These are phyloP conservation scores for Caenorhabditis sulstoni DNA, from an alignment of 2,888 invertebrate genomes.

Conservation along the genomic window DNA sequence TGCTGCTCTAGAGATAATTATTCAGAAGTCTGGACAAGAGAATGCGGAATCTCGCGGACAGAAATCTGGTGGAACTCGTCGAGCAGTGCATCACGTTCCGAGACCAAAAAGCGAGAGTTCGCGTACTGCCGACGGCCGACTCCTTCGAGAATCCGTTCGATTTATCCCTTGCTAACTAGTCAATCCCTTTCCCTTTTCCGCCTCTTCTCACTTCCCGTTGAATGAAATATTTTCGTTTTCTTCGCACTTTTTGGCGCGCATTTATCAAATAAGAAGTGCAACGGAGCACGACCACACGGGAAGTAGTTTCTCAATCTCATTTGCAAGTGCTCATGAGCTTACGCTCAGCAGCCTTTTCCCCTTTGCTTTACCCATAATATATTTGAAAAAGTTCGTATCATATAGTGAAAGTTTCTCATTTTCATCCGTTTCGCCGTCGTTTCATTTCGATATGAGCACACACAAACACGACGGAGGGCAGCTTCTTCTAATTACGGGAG, in stretches of 20 bases:
- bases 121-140: constrained; percentile 39
- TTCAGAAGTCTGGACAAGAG: constrained; percentile 77
- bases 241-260: neutral
- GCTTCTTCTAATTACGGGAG: constrained; percentile 36
- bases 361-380: constrained; percentile 25
- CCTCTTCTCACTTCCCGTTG: neutral
- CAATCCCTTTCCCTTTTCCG: neutral
- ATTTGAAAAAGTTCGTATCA: constrained; percentile 7
- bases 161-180: constrained; percentile 17
- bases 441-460: constrained; percentile 18
- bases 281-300: constrained; percentile 35
- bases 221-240: constrained; percentile 1
- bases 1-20: neutral
- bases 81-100: constrained; percentile 77
- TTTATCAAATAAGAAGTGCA: constrained; percentile 47
- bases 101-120: constrained; percentile 69
- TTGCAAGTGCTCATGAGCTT: constrained; percentile 19
- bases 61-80: constrained; percentile 76
- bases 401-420: constrained; percentile 6
- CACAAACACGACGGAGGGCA: constrained; percentile 20
- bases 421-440: constrained; percentile 26
- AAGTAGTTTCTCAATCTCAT: constrained; percentile 42
- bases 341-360: constrained; percentile 1
- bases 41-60: constrained; percentile 75
- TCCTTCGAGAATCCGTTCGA: constrained; percentile 49